Conservation (phyloP, 2,113 vertebrate genomes). For the Dipodomys merriami region DNA sequence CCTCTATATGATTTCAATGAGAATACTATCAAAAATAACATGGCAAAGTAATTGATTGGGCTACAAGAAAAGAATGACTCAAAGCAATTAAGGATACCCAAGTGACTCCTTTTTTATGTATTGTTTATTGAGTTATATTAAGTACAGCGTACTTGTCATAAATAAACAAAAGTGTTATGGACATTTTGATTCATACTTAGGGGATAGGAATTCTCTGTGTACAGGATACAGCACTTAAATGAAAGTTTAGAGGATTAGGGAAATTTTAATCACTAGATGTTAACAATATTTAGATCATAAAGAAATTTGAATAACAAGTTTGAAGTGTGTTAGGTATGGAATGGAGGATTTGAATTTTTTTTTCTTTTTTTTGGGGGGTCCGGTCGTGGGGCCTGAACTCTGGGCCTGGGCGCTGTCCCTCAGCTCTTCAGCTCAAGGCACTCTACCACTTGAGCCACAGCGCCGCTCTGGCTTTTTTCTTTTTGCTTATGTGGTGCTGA, state of each 20-base stretch:
- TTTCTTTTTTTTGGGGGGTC: no score
- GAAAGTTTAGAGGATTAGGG: not conserved
- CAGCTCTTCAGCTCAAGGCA: no score
- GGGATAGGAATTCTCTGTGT: not conserved
- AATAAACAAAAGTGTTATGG: not conserved
- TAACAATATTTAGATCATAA: not conserved
- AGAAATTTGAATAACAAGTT: not conserved
- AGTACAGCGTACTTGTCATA: not conserved
- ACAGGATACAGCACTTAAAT: not conserved
- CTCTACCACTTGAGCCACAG: no score
- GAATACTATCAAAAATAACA: no score
- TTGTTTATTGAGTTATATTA: not conserved
- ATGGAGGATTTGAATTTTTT: not conserved
- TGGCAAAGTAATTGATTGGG: not conserved
- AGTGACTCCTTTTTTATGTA: not conserved
- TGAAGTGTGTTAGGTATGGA: not conserved
- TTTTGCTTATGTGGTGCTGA: no score
- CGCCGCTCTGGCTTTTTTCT: no score
- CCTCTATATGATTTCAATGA: not conserved
- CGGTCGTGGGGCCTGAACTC: no score
- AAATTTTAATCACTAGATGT: not conserved
- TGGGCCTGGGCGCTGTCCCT: no score
- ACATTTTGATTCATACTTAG: not conserved
- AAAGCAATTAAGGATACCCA: not conserved
- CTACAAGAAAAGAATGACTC: not conserved